Base-by-base conservation (phyloP, 2,888 invertebrate genomes). In the Rugalucina vietnamica region DNA sequence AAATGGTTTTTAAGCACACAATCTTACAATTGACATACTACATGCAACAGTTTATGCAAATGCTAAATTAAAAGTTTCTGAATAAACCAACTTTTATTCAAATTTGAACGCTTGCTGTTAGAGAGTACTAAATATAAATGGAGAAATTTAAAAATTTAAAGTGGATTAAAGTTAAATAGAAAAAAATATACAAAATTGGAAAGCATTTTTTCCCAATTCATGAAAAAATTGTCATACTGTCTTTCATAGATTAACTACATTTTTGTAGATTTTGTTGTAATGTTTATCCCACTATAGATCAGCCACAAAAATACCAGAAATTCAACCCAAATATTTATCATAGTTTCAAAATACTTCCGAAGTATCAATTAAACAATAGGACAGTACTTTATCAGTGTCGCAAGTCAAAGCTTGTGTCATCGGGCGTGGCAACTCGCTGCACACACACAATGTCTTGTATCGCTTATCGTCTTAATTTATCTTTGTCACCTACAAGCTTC, bases 351-450 rank as follows among this genome's bases (percentile, higher is more conserved):
- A 72, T 72, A 39, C 27, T 24, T 43, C 72, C 18, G 39, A 70
- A 18, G 2, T 72, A 43, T 72, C 72, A 37, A 14, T 29, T 49
- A 72, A 72, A 72, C 72, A 72, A 72, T 39, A 29, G 39, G 72
- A 37, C 72, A 72, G 65, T 10, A 2, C 21, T 72, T 72, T 72
- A 72, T 72, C 72, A 72, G 49, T 72, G 72, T 72, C 72, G 24
- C 29, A 43, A 72, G 72, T 72, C 43, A 49, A 27, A 39, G 72
- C 8, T 18, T 72, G 49, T 72, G 72, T 43, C 72, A 72, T 29
- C 12, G 21, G 65, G 65, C 57, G 57, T 57, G 57, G 57, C n/a
- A 57, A 57, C 57, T 4, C 21, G 65, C 21, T 65, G 32, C 27
- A 14, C 34, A 32, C 24, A 65, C 24, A 65, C 65, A 65, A 32